A percentile compares a stretch with the other conserved stretches of the same genome.
Evolutionary conservation across 2,888 invertebrate genomes (phyloP).

Genomic region (Glyphotaelius pellucidus): DNA sequence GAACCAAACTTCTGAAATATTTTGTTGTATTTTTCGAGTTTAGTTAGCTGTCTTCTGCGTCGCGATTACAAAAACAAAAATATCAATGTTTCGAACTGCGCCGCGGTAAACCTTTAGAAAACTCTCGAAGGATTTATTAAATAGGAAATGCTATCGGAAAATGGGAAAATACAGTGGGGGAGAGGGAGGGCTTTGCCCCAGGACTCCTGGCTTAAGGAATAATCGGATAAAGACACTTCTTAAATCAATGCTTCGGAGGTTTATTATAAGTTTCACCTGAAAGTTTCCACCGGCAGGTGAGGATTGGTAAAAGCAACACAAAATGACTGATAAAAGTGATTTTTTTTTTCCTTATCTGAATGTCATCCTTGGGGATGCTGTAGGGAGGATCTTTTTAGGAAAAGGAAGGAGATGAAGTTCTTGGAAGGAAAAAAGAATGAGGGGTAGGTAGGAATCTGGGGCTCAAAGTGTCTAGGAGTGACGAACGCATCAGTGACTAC

Average conservation of each 20-base stretch:
- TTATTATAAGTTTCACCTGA: constrained; percentile 27
- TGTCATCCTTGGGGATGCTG: no score
- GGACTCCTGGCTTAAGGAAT: constrained; percentile 19
- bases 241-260: constrained; percentile 35
- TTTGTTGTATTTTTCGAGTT: background rate
- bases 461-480: no score
- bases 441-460: no score
- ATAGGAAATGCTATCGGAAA: constrained; percentile 29
- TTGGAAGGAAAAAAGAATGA: no score
- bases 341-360: no score
- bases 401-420: no score
- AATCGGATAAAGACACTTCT: constrained; percentile 51
- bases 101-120: constrained; percentile 9
- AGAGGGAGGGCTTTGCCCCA: background rate
- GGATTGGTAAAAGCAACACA: background rate
- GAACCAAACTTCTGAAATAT: no score
- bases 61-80: constrained; percentile 26
- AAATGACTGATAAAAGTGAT: no score
- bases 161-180: background rate
- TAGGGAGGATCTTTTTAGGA: no score
- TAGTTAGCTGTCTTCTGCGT: background rate
- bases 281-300: constrained; percentile 2
- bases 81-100: background rate
- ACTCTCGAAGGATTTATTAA: constrained; percentile 23
- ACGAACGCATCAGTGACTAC: no score